Conservation (phyloP, 30 jellyfish, hydroid and myxozoan genomes). For the Catostylus mosaicus region DNA sequence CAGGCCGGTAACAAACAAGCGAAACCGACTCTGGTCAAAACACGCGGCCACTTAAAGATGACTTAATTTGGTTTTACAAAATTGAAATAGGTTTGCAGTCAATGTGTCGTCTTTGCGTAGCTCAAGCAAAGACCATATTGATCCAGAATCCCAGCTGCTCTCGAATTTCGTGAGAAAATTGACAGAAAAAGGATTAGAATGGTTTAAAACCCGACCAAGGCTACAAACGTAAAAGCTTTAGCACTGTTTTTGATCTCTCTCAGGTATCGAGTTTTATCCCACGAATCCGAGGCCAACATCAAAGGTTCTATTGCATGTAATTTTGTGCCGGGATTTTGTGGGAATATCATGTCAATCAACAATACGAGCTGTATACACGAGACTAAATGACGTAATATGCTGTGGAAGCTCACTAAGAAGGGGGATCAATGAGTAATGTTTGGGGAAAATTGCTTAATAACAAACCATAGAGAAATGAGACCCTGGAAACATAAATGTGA, state of each 20-base stretch:
- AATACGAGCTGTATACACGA: not conserved
- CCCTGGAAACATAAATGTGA: too few relatives aligned
- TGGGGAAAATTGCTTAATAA: not conserved
- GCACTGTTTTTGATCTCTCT: not conserved
- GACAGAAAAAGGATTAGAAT: not conserved
- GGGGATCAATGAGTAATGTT: constrained; percentile 9
- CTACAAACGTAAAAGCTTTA: not conserved
- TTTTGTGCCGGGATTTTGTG: not conserved
- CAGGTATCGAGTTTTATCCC: not conserved
- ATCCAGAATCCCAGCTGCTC: constrained; percentile 2
- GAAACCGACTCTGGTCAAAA: not conserved
- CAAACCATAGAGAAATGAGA: too few relatives aligned
- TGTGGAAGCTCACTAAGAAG: not conserved
- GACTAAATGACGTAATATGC: not conserved
- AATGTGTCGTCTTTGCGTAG: not conserved
- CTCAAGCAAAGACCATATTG: not conserved
- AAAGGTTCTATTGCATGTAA: not conserved
- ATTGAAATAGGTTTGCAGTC: not conserved
- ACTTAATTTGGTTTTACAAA: not conserved
- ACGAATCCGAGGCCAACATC: not conserved
- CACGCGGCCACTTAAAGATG: not conserved
- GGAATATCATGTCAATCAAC: not conserved
- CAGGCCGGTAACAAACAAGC: constrained; percentile 10
- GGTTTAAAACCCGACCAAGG: not conserved
- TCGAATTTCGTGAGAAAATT: constrained; percentile 20